Evolutionary conservation across 2,797 vertebrate genomes (phyloP).

Genomic region (Enteromius mattozi): DNA sequence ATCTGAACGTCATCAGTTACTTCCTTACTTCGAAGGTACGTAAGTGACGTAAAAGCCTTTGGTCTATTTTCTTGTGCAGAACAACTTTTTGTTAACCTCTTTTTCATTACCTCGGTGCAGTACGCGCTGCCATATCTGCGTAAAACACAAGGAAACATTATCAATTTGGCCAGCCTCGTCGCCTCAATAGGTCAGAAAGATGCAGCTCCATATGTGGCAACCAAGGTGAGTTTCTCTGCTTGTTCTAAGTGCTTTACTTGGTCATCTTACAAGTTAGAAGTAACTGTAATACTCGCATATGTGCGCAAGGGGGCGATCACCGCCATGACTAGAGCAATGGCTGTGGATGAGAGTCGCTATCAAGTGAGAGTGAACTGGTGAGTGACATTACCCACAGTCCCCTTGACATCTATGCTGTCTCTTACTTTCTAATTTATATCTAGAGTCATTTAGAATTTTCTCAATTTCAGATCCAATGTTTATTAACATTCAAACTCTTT

Average conservation of each 20-base stretch:
- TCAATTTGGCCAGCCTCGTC: slow-evolving; percentile 85
- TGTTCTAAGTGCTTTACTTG: not conserved
- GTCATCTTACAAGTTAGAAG: not conserved
- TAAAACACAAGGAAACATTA: slow-evolving; percentile 79
- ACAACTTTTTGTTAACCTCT: not conserved
- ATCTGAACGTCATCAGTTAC: slow-evolving; percentile 82
- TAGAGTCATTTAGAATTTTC: not conserved
- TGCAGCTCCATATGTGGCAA: slow-evolving; percentile 82
- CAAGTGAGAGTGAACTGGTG: slow-evolving; percentile 85
- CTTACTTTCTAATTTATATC: not conserved
- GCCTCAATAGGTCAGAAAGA: slow-evolving; percentile 79
- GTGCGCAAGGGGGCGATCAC: slow-evolving; percentile 82
- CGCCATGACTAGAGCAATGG: slow-evolving; percentile 88
- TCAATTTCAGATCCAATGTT: not conserved
- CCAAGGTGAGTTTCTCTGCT: slow-evolving; percentile 78
- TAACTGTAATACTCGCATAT: slow-evolving; percentile 10
- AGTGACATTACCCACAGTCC: slow-evolving; percentile 53
- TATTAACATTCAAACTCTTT: slow-evolving; percentile 28
- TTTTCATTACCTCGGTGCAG: slow-evolving; percentile 65
- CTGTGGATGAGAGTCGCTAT: slow-evolving; percentile 83
- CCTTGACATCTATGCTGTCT: not conserved
- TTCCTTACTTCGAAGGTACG: slow-evolving; percentile 83
- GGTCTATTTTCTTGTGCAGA: not conserved
- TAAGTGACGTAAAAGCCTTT: not conserved
- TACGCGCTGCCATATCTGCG: slow-evolving; percentile 78